phyloP scores from a whole-genome alignment of 2,888 invertebrate species.

The Ctena decussata region DNA sequence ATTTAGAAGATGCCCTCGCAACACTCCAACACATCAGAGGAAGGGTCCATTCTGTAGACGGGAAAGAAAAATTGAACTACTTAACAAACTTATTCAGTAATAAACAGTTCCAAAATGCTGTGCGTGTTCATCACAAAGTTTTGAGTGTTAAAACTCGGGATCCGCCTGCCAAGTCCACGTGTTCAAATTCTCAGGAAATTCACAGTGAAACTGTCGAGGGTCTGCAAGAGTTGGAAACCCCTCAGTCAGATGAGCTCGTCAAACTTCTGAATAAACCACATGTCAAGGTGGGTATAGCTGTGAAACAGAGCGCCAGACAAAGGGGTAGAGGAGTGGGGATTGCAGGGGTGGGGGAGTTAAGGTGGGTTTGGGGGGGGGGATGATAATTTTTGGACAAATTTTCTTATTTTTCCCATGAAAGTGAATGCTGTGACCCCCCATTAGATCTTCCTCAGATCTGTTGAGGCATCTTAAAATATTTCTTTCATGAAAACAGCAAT shows the following conservation, averaged over 20 bases:
- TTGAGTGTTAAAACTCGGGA: constrained; percentile 75
- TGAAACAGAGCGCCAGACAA: no score
- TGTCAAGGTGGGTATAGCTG: constrained; percentile 75
- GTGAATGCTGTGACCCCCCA: no score
- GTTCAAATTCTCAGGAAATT: constrained; percentile 68
- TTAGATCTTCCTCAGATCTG: no score
- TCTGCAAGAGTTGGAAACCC: constrained; percentile 61
- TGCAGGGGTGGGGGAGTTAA: no score
- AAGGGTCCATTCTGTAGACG: constrained; percentile 72
- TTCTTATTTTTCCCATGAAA: no score
- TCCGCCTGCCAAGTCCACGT: constrained; percentile 71
- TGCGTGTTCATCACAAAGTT: constrained; percentile 80
- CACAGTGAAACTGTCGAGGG: constrained; percentile 68
- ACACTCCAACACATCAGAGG: constrained; percentile 71
- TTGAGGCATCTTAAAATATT: no score
- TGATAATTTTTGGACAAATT: no score
- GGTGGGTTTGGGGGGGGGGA: no score
- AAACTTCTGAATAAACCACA: constrained; percentile 73
- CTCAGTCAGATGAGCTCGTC: constrained; percentile 71
- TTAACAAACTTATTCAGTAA: constrained; percentile 80
- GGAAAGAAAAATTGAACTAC: constrained; percentile 78
- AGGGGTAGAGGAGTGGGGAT: no score
- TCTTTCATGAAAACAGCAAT: no score
- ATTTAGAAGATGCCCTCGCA: constrained; percentile 71
- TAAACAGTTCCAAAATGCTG: constrained; percentile 80